Evolutionary conservation across 2,797 vertebrate genomes (phyloP), one percentile per base, ranked within the genome.

Genomic region (Mionectes olivaceus): DNA sequence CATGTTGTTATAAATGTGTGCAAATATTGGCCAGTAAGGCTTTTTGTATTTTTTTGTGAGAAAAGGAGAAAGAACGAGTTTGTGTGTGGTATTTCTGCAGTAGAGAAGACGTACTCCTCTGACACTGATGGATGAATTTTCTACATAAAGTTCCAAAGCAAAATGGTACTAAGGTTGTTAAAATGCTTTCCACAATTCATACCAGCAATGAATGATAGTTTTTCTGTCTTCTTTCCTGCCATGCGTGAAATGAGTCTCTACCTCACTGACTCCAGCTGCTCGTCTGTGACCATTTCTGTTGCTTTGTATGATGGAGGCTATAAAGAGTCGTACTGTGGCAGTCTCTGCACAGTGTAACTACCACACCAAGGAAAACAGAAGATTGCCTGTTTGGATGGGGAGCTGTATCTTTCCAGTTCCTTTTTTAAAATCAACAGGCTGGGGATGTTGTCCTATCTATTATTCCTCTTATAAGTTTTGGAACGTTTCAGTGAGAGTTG

Each of bases 181-280:
- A 85, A 85, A 81, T 83, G 32, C 35, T 93, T 85, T 71, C 68
- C 70, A 83, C 79, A 83, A 49, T 56, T 53, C 52, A 35, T 50
- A 21, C 37, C 46, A 95, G 56, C 56, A 60, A 24, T 52, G 63
- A 88, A 68, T 93, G 69, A 96, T 82, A 44, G 13, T 7, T 87
- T 87, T 90, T 63, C 87, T 80, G 41, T 80, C 95, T 70, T 70
- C 75, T 83, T 90, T 93, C 74, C 92, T 67, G 46, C 91, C 91
- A 68, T 57, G 94, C 41, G 30, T 88, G 91, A 97, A 97, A 95
- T 92, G 68, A 96, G 73, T 91, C 77, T 94, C 73, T 79, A 46
- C 78, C 44, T 94, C 93, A 60, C 37, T 76, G 89, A 61, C 37
- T 77, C 27, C 22, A 17, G 56, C 79, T 73, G 64, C 71, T 92